Evolutionary conservation across 2,888 invertebrate species (phyloP), one percentile per base, ranked within the genome.

Genomic region (Toxonevra muliebris): DNA sequence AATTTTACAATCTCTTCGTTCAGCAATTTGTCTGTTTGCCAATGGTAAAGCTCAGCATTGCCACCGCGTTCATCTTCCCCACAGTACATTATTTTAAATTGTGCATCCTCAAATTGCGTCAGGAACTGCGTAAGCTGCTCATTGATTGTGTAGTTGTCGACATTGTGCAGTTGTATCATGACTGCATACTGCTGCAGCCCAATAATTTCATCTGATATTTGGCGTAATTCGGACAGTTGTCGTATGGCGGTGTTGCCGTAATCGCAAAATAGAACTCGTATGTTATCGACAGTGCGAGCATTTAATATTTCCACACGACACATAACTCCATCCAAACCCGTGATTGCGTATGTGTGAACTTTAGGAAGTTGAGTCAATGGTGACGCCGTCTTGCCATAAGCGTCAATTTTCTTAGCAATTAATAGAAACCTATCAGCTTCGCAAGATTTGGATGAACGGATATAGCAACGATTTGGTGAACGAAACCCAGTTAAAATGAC

Each of bases 201-300:
- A 13, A 71, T 54, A 30, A 73, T 70, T 19, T 71, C 63, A 41
- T 70, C 61, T 0, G 72, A 69, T 15, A 76, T 76, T 20, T 73
- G 70, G 9, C 74, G 73, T 9, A 76, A 54, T n/a, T 75, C 74
- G 12, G 61, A 69, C 0, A 75, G 61, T 41, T 69, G 69, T 9
- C 74, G 73, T 4, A 54, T 64, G 1, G 50, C 70, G n/a, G 69
- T 66, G 20, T 68, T 68, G 12, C 76, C 76, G 45, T 65, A 70
- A 15, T 76, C 76, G n/a, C 58, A 65, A 55, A 75, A 76, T 5
- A 74, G 57, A 0, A 76, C 73, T 4, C 69, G 65, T 41, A 75
- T 73, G 30, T 68, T 65, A 9, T 72, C 65, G n/a, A 66, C 71
- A 41, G 61, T 70, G 17, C 61, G 66, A 1, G n/a, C 70, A 0